A percentile compares a stretch with the other conserved stretches of the same genome.
These are phyloP conservation scores for Hydrotaea diabolus DNA, from an alignment of 2,888 invertebrate genomes.

Conservation along the genomic window DNA sequence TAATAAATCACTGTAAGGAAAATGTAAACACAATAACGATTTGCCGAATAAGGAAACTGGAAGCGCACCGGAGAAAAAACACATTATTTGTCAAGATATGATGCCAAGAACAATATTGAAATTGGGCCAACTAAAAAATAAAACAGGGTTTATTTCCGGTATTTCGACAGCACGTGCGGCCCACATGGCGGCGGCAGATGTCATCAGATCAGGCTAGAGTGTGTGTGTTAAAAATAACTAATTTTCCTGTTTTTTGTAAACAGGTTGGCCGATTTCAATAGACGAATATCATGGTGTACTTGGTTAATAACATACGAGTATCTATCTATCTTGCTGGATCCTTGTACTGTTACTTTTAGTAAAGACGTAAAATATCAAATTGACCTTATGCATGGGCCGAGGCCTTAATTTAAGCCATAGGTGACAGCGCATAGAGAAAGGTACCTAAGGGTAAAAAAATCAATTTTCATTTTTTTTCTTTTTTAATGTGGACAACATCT, in stretches of 20 bases:
- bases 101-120: background rate
- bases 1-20: conserved; percentile 62
- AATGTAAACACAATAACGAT: conserved; percentile 49
- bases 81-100: background rate
- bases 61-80: background rate
- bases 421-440: no score
- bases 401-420: no score
- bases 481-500: no score
- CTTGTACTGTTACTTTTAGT: no score
- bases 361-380: no score
- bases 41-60: background rate
- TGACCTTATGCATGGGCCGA: no score
- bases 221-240: conserved; percentile 7
- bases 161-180: background rate
- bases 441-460: no score
- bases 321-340: no score
- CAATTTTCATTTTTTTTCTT: no score
- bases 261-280: background rate
- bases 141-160: background rate
- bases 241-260: background rate
- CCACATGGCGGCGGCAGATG: background rate
- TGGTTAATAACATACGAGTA: background rate
- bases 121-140: background rate
- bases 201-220: background rate
- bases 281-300: background rate